Evolutionary conservation across 2,113 vertebrate species (phyloP), one percentile per base, ranked within the genome.

Genomic region (Arvicanthis niloticus): DNA sequence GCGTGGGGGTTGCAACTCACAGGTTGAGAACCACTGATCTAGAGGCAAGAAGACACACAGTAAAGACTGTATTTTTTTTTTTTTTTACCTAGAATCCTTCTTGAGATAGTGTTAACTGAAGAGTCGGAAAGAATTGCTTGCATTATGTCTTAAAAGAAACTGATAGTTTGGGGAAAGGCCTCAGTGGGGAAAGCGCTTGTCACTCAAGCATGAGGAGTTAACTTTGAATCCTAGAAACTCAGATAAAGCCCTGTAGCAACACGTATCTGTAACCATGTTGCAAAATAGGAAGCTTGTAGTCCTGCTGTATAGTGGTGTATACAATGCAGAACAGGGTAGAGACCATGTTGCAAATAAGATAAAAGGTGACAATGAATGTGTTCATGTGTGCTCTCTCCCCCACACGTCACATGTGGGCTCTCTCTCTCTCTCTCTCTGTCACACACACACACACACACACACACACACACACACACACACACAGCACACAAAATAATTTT

Each of bases 61-160:
- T 3, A 17, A 92, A 26, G 60, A 24, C 2, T 24, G 60, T 24
- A 62, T 60, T 21, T 60, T 60, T 19, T 22, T 60, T 22, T 60
- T 89, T 68, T 68, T 81, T 75, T 34, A 65, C 22, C 9, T 40
- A n/a, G 12, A 80, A 76, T 56, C 6, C 31, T 68, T 75, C 80
- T 60, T 48, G 53, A 91, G 42, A 56, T 65, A 51, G 2, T 70
- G 31, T 56, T 82, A 89, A 40, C 37, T 68, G 62, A 95, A 73
- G 92, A 82, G 21, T 89, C 78, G 37, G 58, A 89, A 94, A 94
- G 21, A 93, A 91, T 93, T 89, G 51, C 9, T 82, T 89, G 60
- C 8, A 75, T 78, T 89, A 34, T 37, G 67, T 75, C 78, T 89
- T 87, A 68, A 91, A 89, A 77, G 80, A 75, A 92, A 42, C 15